These are phyloP conservation scores for Rotaria magnacalcarata DNA, from an alignment of 2,888 invertebrate genomes.

Conservation along the genomic window DNA sequence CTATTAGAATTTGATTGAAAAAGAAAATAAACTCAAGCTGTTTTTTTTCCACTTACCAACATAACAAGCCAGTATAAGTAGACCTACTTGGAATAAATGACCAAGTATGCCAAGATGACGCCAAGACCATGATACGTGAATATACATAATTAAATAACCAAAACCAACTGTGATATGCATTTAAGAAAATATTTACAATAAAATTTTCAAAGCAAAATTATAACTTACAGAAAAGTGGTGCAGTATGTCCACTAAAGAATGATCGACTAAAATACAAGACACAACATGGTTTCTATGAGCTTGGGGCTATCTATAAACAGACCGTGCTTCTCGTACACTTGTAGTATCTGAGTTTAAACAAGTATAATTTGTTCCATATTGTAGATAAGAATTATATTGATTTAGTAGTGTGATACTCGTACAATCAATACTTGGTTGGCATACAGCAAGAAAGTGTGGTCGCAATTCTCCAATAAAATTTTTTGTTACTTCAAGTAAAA, in stretches of 20 bases:
- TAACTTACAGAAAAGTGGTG: neutral
- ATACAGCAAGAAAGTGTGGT: constrained; percentile 47
- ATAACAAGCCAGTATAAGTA: neutral
- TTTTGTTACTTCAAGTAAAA: constrained; percentile 45
- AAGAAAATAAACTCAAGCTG: neutral
- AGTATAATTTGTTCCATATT: neutral
- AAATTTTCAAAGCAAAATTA: too few relatives aligned
- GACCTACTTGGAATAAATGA: neutral
- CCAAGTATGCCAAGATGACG: constrained; percentile 20
- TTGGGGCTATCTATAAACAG: neutral
- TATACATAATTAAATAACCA: neutral
- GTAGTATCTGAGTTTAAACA: neutral
- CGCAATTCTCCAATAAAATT: constrained; percentile 44
- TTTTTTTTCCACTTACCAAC: neutral
- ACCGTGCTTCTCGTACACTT: constrained; percentile 25
- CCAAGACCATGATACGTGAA: constrained; percentile 29
- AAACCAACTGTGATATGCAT: neutral
- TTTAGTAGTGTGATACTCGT: neutral
- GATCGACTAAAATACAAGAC: neutral
- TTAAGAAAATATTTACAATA: too few relatives aligned
- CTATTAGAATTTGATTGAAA: constrained; percentile 47
- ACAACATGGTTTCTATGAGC: too few relatives aligned
- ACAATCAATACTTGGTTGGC: constrained; percentile 36
- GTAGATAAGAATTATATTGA: neutral
- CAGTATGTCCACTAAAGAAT: constrained; percentile 26